phyloP scores from a whole-genome alignment of 2,888 invertebrate genomes.

The Agrochola litura region DNA sequence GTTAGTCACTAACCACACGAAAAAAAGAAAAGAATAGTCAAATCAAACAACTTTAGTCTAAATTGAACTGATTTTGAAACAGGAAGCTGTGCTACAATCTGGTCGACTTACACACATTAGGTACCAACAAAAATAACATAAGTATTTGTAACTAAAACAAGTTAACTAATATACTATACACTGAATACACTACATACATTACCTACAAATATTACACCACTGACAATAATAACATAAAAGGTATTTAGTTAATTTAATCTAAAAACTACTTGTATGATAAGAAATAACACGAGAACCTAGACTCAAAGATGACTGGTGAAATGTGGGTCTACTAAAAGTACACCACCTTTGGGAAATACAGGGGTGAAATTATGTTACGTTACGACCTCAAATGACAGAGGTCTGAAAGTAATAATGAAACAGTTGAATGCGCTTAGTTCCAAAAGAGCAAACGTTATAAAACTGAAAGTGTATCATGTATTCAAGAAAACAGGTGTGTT shows the following conservation, averaged over 20 bases:
- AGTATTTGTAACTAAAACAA: background rate
- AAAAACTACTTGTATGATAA: background rate
- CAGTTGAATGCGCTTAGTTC: background rate
- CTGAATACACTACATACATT: background rate
- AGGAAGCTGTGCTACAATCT: background rate
- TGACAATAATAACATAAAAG: background rate
- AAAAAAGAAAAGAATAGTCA: background rate
- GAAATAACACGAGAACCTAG: no score
- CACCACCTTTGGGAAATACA: no score
- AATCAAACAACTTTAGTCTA: background rate
- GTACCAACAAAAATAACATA: background rate
- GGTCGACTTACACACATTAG: background rate
- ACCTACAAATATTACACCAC: background rate
- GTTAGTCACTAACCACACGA: no score
- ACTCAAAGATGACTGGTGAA: no score
- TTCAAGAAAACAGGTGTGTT: background rate
- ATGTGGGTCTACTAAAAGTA: no score
- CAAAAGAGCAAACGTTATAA: background rate
- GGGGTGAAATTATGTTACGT: no score
- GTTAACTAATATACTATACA: no score
- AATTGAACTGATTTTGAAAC: background rate
- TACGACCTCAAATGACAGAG: background rate
- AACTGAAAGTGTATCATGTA: no score
- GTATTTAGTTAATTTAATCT: background rate
- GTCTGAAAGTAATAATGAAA: background rate